These are phyloP conservation scores for Bathybates hornii DNA, from an alignment of 2,113 vertebrate species.

Conservation along the genomic window DNA sequence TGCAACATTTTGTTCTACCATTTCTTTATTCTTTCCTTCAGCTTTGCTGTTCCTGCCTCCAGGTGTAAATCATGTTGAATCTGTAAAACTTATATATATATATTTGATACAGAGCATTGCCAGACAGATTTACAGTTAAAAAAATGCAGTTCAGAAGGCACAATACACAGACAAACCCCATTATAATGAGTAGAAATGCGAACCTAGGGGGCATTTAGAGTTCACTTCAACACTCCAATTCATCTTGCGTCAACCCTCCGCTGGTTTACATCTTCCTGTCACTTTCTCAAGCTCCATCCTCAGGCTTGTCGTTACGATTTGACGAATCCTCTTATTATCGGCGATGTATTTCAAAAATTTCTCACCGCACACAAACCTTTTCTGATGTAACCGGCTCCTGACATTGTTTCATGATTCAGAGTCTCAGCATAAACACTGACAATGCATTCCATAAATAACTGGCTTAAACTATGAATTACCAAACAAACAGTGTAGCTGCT, in stretches of 20 bases:
- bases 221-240: conserved; percentile 15
- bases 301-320: neutral
- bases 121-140: neutral
- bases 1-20: neutral
- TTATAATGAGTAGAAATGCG: neutral
- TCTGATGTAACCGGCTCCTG: conserved; percentile 17
- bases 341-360: neutral
- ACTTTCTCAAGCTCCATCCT: neutral
- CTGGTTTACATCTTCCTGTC: neutral
- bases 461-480: neutral
- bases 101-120: neutral
- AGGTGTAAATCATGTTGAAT: neutral
- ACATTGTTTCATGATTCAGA: conserved; percentile 19
- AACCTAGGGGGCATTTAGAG: neutral
- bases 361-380: neutral
- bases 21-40: neutral
- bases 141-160: neutral
- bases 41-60: neutral
- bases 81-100: neutral
- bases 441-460: conserved; percentile 3
- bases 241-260: neutral
- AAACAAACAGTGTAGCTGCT: neutral
- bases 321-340: conserved; percentile 20
- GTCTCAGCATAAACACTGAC: neutral
- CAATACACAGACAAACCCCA: neutral